Base-by-base conservation (phyloP, 2,113 vertebrate genomes). In the Thermophis baileyi region DNA sequence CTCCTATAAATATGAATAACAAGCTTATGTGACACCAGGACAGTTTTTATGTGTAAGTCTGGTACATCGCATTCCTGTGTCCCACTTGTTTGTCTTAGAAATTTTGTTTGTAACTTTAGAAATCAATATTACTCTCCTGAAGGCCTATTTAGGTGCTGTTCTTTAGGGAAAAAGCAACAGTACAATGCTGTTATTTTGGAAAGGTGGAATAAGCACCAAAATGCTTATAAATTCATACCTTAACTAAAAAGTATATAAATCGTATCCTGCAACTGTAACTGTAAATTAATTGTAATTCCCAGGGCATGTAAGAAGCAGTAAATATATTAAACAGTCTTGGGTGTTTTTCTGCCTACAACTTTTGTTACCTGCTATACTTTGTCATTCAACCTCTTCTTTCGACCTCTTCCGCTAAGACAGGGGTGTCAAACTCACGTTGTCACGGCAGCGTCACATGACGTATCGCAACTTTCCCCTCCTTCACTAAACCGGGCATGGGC, bases 1-100 rank as follows among this genome's bases (percentile, higher is more conserved):
- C 93, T 94, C 87, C 95, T 95, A 92, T 74, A 93, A 90, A 95
- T 88, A 74, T 92, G 87, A 95, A 92, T 94, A 97, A 95, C 94
- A 96, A 92, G 92, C 92, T 95, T 91, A 53, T 92, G 47, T 95
- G 94, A 85, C 63, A 94, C 95, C 91, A 87, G 8, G 40, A 49
- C 89, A 86, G 20, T 96, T 96, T 91, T 88, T 93, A 95, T 95
- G 90, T 81, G 96, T 95, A 93, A 93, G 92, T 16, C 0, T 47
- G 85, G 89, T 92, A 91, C 24, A 89, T 88, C 93, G 87, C 87
- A 18, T 89, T 10, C 90, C 91, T 90, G 92, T 53, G 89, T 93
- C 93, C 94, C 89, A 22, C 81, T 96, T 91, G 92, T 35, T 50
- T 50, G 12, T 35, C 0, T 44, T 3, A 81, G 74, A 24, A 0